Base-by-base conservation (phyloP, 1,140 invertebrate species). In the Pemphigus obesinymphae region DNA sequence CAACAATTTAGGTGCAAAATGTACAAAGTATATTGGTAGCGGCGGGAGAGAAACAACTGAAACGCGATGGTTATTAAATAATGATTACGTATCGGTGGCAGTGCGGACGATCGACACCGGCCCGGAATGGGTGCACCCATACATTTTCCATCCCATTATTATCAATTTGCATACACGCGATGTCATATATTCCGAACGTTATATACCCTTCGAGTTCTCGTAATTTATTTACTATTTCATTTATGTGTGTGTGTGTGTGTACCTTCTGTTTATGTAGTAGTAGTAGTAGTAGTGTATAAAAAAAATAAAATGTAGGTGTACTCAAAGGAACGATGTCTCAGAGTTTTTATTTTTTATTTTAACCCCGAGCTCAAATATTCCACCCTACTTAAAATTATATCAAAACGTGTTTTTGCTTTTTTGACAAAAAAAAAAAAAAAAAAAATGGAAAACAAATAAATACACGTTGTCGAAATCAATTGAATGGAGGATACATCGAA, bases 101-200 rank as follows among this genome's bases (percentile, higher is more conserved):
- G 45, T 34, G 26, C 17, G 40, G n/a, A n/a, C n/a, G n/a, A n/a
- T n/a, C n/a, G n/a, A n/a, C n/a, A n/a, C 8, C 43, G 10, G 10
- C 43, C 3, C 37, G 37, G 37, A 3, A 8, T 3, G 37, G 37
- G 37, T 8, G 8, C 37, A 23, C 8, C 20, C 7, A 0, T 50
- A 73, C 31, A 37, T 58, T 40, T 78, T 45, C 43, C 50, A 23
- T 78, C 31, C 50, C 50, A 58, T 78, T 78, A 58, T 37, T n/a
- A 40, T 78, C 73, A 58, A 78, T 78, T 78, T 78, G 73, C 73
- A 78, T 58, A 58, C 73, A 78, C 73, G 73, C 73, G 53, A 78
- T 40, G 73, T 78, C 73, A 78, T 50, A 48, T 72, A 72, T 43
- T 34, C 15, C 43, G 43, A 43, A 48, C 70, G 26, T 73, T 50